Conservation (phyloP, 2,888 invertebrate genomes). For the Tolmerus cingulatus region DNA sequence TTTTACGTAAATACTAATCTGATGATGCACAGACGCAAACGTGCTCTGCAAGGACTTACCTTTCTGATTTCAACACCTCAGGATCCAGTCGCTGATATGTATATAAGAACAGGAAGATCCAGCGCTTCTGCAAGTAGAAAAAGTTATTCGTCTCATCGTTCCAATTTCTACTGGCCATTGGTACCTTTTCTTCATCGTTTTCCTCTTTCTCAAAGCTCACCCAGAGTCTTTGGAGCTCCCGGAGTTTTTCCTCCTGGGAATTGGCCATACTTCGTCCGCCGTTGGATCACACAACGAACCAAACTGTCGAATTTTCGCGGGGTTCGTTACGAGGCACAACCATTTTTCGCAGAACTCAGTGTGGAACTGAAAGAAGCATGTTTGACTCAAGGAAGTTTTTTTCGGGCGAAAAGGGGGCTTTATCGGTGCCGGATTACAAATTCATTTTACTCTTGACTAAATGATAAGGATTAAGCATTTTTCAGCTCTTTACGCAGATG, state of each 20-base stretch:
- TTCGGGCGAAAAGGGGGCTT: neutral
- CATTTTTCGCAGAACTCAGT: neutral
- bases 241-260: neutral
- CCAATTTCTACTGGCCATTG: neutral
- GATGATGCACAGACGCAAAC: neutral
- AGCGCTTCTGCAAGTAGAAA: conserved; percentile 54
- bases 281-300: neutral
- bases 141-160: neutral
- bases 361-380: neutral
- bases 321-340: neutral
- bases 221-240: conserved; percentile 30
- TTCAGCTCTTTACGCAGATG: neutral
- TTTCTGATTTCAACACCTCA: conserved; percentile 7
- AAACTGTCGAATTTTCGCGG: neutral
- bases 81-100: conserved; percentile 56
- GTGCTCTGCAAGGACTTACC: neutral
- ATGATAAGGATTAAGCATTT: conserved; percentile 13
- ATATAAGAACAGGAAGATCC: conserved; percentile 58
- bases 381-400: neutral
- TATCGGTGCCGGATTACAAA: conserved; percentile 2
- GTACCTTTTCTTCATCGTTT: conserved; percentile 29
- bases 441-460: conserved; percentile 1
- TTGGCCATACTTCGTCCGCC: neutral
- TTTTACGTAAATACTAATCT: neutral
- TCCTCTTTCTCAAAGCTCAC: conserved; percentile 29